phyloP scores from a whole-genome alignment of 2,113 vertebrate genomes.

The Coptodon bakossiorum region DNA sequence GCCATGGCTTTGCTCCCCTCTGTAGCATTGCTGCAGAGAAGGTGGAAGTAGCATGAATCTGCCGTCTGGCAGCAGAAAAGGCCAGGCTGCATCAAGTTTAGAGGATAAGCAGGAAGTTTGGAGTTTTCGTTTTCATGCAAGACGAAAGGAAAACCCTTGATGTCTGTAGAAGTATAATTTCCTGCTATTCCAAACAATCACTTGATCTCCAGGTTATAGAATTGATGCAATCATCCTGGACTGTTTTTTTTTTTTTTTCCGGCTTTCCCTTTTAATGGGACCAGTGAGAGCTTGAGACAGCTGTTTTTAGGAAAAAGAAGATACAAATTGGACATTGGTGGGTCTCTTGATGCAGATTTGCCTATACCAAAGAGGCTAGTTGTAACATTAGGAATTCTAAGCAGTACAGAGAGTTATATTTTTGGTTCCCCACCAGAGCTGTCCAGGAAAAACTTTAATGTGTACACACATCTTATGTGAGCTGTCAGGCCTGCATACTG shows the following conservation, averaged over 20 bases:
- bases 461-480: background rate
- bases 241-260: background rate
- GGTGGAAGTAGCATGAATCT: conserved; percentile 37
- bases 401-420: conserved; percentile 16
- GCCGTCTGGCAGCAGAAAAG: conserved; percentile 21
- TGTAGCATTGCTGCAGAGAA: conserved; percentile 38
- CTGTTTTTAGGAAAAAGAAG: conserved; percentile 54
- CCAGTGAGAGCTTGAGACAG: conserved; percentile 6
- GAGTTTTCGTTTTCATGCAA: background rate
- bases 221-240: conserved; percentile 47
- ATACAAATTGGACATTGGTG: conserved; percentile 41
- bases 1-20: background rate
- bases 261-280: conserved; percentile 3
- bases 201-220: conserved; percentile 54
- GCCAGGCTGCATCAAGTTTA: background rate
- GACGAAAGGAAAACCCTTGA: conserved; percentile 23
- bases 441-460: background rate
- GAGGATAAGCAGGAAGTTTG: background rate
- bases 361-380: conserved; percentile 88
- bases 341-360: conserved; percentile 69
- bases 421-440: background rate
- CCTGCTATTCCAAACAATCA: conserved; percentile 49
- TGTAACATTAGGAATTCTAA: conserved; percentile 41
- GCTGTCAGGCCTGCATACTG: background rate
- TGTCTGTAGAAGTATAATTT: conserved; percentile 15